Base-by-base conservation (phyloP, 2,888 invertebrate species). In the Drosophila barbarae region DNA sequence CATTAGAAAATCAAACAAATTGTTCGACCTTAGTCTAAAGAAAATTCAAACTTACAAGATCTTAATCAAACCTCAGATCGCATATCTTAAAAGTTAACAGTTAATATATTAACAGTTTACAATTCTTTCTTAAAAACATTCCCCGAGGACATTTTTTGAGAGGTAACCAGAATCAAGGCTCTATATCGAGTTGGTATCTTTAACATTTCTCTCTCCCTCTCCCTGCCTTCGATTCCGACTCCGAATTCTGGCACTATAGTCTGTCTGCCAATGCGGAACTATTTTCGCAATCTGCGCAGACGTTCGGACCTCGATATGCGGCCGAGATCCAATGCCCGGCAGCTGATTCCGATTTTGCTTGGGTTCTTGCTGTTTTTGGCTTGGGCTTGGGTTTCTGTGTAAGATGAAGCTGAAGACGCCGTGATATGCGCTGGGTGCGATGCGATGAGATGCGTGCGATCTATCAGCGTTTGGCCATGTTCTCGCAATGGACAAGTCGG, bases 391-490 rank as follows among this genome's bases (percentile, higher is more conserved):
- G 67, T 67, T 57, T 82, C 78, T 69, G 59, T 54, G 63, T 75
- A 79, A 72, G 41, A 21, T 35, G 44, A 51, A 55, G 51, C 46
- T 52, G 49, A 52, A 47, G 63, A 68, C 70, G 84, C 70, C 65
- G 55, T 80, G 79, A 83, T 83, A 80, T 80, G 81, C 72, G 52
- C 51, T 61, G 68, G 46, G 38, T 49, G 66, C 70, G 70, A 77
- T 50, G 56, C 42, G 53, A 53, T 58, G 57, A 35, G 50, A 63
- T 79, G 82, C 76, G 82, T 78, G 79, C 78, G 57, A 80, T 66
- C 73, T 75, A 83, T 84, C 79, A 74, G 68, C 83, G 70, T 76
- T 80, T 81, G 72, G 68, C 77, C 83, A 84, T 83, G 83, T 66
- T 79, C 26, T 51, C 34, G 59, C 66, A 59, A 38, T 41, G 77